Conservation (phyloP, 2,113 vertebrate genomes). For the Taxidea taxus region DNA sequence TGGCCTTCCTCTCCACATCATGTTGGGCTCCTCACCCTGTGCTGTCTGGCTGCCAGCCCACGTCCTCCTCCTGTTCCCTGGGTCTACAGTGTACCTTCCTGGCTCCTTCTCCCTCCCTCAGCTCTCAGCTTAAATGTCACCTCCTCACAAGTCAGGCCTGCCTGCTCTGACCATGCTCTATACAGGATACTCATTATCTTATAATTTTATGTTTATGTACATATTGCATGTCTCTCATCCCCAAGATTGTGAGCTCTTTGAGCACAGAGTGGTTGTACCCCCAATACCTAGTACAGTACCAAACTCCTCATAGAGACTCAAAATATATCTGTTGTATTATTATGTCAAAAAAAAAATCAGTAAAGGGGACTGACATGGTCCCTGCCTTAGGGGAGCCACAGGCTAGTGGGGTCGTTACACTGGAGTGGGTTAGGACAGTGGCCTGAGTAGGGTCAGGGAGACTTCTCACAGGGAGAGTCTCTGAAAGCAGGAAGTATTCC, state of each 20-base stretch:
- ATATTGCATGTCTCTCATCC: background rate
- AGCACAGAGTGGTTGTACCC: background rate
- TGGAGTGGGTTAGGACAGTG: background rate
- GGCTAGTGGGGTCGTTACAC: background rate
- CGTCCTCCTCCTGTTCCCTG: background rate
- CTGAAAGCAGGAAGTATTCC: background rate
- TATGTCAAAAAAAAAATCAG: background rate
- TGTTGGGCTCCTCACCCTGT: background rate
- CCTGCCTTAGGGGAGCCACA: background rate
- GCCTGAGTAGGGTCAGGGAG: background rate
- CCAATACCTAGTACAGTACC: background rate
- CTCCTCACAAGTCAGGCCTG: background rate
- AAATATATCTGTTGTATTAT: constrained; percentile 4
- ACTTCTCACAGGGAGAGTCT: background rate
- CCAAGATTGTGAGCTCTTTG: background rate
- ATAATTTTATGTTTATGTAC: background rate
- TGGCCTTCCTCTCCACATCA: background rate
- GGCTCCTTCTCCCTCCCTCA: background rate
- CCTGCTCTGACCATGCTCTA: background rate
- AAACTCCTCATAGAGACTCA: background rate
- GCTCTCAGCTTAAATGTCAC: background rate
- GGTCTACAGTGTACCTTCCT: background rate
- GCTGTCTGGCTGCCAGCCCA: background rate
- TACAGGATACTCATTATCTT: background rate
- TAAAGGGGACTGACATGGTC: background rate